Evolutionary conservation across 2,888 invertebrate species (phyloP).

Genomic region (Parelbella ahira): DNA sequence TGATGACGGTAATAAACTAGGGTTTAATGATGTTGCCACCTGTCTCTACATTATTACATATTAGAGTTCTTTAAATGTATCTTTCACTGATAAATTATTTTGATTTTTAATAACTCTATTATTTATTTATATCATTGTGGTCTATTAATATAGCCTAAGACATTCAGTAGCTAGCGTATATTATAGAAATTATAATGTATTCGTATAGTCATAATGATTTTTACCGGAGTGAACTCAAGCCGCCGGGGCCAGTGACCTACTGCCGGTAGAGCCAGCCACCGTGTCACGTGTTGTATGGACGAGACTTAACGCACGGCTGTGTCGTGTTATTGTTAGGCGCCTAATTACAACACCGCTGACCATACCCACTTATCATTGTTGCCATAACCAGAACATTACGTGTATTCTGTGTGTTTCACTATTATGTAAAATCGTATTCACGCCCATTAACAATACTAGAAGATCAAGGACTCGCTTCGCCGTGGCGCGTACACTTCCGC

Average conservation of each 20-base stretch:
- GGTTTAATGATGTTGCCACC: no score
- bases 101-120: no score
- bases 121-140: no score
- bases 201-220: no score
- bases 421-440: slow-evolving; percentile 15
- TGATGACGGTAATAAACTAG: no score
- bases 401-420: slow-evolving; percentile 11
- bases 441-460: slow-evolving; percentile 13
- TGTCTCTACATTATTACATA: no score
- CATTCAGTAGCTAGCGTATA: no score
- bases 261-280: neutral
- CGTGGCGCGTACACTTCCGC: slow-evolving; percentile 2
- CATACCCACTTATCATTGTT: slow-evolving; percentile 22
- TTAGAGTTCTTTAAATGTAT: no score
- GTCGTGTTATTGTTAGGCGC: slow-evolving; percentile 10
- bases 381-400: slow-evolving; percentile 13
- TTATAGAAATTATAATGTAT: no score
- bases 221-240: no score
- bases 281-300: slow-evolving; percentile 1
- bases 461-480: slow-evolving; percentile 15
- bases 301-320: neutral
- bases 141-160: no score
- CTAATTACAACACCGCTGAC: slow-evolving; percentile 19
- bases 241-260: slow-evolving; percentile 2
- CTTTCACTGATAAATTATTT: no score